A percentile compares a stretch with the other conserved stretches of the same genome.
Evolutionary conservation across 2,888 invertebrate genomes (phyloP).

Genomic region (Teleogryllus oceanicus): DNA sequence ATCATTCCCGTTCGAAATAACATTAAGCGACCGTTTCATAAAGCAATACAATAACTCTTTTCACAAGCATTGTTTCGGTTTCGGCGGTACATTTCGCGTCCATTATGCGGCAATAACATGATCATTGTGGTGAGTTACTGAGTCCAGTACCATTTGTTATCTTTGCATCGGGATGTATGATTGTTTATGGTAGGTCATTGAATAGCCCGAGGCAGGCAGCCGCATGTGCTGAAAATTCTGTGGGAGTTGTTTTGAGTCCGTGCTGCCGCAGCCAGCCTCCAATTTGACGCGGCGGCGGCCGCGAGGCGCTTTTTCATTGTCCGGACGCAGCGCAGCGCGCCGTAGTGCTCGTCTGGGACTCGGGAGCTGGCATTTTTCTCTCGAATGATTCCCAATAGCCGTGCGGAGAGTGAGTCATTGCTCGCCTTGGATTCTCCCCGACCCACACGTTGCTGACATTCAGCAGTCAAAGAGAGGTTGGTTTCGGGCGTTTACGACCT

Average conservation of each 20-base stretch:
- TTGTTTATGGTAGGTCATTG: slow-evolving; percentile 7
- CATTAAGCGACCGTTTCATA: too few relatives aligned
- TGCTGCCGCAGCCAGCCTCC: not conserved
- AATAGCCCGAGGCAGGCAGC: not conserved
- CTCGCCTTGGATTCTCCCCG: too few relatives aligned
- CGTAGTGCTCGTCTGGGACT: not conserved
- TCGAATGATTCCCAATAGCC: not conserved
- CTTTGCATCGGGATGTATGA: slow-evolving; percentile 7
- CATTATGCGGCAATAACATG: slow-evolving; percentile 1
- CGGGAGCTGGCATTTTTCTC: not conserved
- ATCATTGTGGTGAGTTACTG: slow-evolving; percentile 18
- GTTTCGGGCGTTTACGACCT: too few relatives aligned
- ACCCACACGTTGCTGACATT: too few relatives aligned
- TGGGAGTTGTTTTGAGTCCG: not conserved
- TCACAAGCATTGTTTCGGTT: not conserved
- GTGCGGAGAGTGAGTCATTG: too few relatives aligned
- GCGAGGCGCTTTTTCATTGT: too few relatives aligned
- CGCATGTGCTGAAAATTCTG: not conserved
- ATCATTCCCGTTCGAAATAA: too few relatives aligned
- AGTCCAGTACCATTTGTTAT: not conserved
- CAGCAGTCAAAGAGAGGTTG: too few relatives aligned
- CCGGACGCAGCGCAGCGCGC: not conserved
- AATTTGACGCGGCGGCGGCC: not conserved
- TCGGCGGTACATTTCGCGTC: slow-evolving; percentile 1
- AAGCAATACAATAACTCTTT: not conserved